Evolutionary conservation across 2,113 vertebrate species (phyloP).

Genomic region (Dunckerocampus dactyliophorus): DNA sequence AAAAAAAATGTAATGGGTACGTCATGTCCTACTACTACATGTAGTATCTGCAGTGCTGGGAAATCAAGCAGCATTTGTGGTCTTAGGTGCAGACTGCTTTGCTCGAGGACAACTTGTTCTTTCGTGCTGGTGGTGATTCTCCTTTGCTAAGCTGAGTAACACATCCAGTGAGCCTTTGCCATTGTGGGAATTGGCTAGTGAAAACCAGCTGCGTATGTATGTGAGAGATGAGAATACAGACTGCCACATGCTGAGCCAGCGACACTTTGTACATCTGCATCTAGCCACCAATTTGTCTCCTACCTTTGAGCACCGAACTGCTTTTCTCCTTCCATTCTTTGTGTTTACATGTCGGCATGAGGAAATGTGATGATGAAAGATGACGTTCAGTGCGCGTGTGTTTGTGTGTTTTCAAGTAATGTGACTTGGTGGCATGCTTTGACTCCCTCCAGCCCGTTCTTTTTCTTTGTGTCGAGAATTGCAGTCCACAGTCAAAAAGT

Average conservation of each 20-base stretch:
- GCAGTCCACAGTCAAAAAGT: slow-evolving; percentile 16
- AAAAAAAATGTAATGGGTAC: no score
- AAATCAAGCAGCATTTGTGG: background rate
- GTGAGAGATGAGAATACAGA: background rate
- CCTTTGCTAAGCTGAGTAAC: background rate
- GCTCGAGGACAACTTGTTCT: background rate
- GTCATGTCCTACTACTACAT: no score
- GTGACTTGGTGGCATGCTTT: slow-evolving; percentile 50
- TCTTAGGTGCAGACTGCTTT: background rate
- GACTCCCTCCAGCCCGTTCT: slow-evolving; percentile 9
- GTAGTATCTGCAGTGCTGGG: background rate
- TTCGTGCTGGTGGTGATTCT: background rate
- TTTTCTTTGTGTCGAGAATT: slow-evolving; percentile 8
- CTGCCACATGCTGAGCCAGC: background rate
- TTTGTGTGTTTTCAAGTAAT: slow-evolving; percentile 10
- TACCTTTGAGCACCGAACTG: no score
- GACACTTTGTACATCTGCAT: background rate
- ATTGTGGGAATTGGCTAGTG: slow-evolving; percentile 7
- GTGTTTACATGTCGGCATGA: slow-evolving; percentile 36
- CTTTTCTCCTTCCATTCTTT: slow-evolving; percentile 1
- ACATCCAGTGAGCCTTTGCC: slow-evolving; percentile 9
- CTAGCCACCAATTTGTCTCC: no score
- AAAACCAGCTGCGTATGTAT: background rate
- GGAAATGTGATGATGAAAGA: slow-evolving; percentile 18
- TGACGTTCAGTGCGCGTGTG: slow-evolving; percentile 21